These are phyloP conservation scores for Drosophila obscura DNA, from an alignment of 1,140 invertebrate genomes.

Conservation along the genomic window DNA sequence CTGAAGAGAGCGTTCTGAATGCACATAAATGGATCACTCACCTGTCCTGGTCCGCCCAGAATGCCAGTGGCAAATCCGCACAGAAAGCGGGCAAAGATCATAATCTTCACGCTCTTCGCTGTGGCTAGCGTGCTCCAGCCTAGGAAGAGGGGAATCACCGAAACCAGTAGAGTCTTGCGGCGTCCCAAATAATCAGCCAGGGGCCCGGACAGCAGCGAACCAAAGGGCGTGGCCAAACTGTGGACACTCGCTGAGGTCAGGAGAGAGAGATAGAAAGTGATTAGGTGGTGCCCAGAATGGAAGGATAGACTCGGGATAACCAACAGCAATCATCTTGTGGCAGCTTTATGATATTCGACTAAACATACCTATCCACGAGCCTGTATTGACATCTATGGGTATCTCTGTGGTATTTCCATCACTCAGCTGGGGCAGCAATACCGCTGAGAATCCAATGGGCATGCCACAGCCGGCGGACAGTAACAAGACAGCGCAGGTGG, in stretches of 20 bases:
- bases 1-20: not conserved
- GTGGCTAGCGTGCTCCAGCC: constrained; percentile 88
- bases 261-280: constrained; percentile 31
- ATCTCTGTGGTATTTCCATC: constrained; percentile 84
- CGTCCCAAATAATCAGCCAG: constrained; percentile 88
- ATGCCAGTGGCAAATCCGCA: constrained; percentile 89
- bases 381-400: constrained; percentile 85
- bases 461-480: constrained; percentile 88
- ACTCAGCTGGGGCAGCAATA: constrained; percentile 87
- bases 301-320: not conserved
- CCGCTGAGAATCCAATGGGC: constrained; percentile 89
- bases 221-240: constrained; percentile 87
- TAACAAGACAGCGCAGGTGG: constrained; percentile 88
- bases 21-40: constrained; percentile 62
- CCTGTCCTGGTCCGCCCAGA: constrained; percentile 88
- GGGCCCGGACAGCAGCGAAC: constrained; percentile 87
- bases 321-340: not conserved
- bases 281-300: not conserved
- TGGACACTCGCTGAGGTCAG: constrained; percentile 87
- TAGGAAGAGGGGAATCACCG: constrained; percentile 86
- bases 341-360: not conserved
- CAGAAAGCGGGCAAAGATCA: constrained; percentile 87
- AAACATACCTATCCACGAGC: constrained; percentile 88
- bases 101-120: constrained; percentile 85
- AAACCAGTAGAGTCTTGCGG: constrained; percentile 85